These are phyloP conservation scores for Epicampocera succincta DNA, from an alignment of 2,888 invertebrate species.

Conservation along the genomic window DNA sequence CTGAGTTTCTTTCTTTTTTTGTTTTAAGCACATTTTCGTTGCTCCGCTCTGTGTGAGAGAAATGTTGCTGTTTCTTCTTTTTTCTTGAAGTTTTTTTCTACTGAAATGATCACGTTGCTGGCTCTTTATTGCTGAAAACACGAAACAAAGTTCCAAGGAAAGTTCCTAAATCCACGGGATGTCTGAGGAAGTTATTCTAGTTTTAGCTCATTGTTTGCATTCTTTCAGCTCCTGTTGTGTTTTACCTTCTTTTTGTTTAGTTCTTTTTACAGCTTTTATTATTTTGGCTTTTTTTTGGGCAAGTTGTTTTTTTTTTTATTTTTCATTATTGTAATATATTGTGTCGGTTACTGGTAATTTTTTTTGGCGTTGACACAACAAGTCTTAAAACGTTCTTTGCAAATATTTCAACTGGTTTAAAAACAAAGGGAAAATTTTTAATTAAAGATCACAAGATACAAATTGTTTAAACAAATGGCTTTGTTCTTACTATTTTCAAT, in stretches of 20 bases:
- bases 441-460: constrained; percentile 19
- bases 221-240: not conserved
- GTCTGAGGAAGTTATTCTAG: constrained; percentile 18
- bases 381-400: not conserved
- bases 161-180: constrained; percentile 27
- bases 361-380: not conserved
- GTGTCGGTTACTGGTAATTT: constrained; percentile 3
- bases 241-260: constrained; percentile 44
- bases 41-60: not conserved
- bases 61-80: not conserved
- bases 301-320: constrained; percentile 28
- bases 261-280: constrained; percentile 14
- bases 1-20: not conserved
- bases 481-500: too few relatives aligned
- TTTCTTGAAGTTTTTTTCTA: constrained; percentile 13
- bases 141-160: not conserved
- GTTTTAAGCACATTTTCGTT: not conserved
- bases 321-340: constrained; percentile 48
- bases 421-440: not conserved
- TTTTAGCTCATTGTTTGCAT: constrained; percentile 50
- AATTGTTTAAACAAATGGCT: not conserved
- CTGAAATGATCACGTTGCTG: constrained; percentile 11
- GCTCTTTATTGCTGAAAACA: constrained; percentile 8
- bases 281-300: not conserved
- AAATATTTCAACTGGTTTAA: not conserved